Base-by-base conservation (phyloP, 1,140 invertebrate genomes). In the Drosophila hydei region DNA sequence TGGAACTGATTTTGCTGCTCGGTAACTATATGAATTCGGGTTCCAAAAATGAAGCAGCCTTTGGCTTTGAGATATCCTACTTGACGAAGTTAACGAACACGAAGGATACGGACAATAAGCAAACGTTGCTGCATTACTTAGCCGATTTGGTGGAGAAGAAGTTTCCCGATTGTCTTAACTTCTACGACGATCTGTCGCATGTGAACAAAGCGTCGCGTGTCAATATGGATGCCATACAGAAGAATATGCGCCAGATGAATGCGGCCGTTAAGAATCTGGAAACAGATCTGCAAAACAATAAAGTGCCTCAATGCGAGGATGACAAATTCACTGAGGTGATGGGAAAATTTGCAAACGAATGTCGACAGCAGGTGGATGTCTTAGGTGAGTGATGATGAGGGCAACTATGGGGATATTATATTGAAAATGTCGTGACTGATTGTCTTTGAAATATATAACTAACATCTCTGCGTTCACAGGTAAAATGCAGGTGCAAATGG, bases 1-100 rank as follows among this genome's bases (percentile, higher is more conserved):
- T 99, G 4, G 96, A 99, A 91, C 92, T 99, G 0, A 95, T 99
- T 63, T 93, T 99, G 0, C 91, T 99, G 8, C 92, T 99, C 23
- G 98, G 98, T 14, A 99, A 99, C 92, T 98, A 97, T 77, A 97
- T 99, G 95, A 99, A 99, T 91, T 95, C 97, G 3, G 98, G 98
- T 0, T 98, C 97, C 0, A 96, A 95, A 75, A 99, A 99, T 90
- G 98, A 95, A 7, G 96, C 97, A 79, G 97, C 98, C 2, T 96
- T 97, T 83, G 99, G 97, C 4, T 99, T 99, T 92, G 98, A 99
- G 92, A 98, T 99, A 60, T 98, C 95, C 90, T 99, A 97, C 91
- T 93, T 99, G 2, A 96, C 97, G 0, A 99, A 99, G 95, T 92
- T 99, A 69, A 95, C 95, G n/a, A 95, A 96, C 62, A 99, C 98